Evolutionary conservation across 1,140 invertebrate genomes (phyloP), one percentile per base, ranked within the genome.

Genomic region (Oncopeltus fasciatus): DNA sequence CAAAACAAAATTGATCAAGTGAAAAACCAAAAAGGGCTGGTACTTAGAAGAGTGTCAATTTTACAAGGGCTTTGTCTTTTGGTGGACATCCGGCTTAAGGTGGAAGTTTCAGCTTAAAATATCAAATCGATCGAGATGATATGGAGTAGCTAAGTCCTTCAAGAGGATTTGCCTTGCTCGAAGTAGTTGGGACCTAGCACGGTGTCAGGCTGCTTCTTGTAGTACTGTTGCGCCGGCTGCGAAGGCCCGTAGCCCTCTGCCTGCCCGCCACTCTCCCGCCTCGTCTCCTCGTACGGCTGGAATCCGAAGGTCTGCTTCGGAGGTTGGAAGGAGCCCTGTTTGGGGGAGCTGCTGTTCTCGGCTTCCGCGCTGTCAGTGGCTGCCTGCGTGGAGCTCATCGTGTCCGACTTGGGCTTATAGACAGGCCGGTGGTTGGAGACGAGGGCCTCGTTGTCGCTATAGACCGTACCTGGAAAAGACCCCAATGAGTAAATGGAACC

Each of bases 251-350:
- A 21, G 14, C 33, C 26, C 1, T 18, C 31, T 20, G 44, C 20
- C 2, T 58, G 14, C 2, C 5, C n/a, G 29, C 33, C 57, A 14
- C 20, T 24, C 2, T 53, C 49, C 24, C 24, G 21, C 8, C 5
- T 1, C 20, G 20, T 53, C 20, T 53, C 49, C 26, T 53, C 49
- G 44, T 60, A 60, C 1, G 59, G 59, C 9, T n/a, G 21, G 28
- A 60, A 60, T 1, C 59, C 59, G 21, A 49, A 60, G 12, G 59
- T 60, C 26, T 60, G 59, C 18, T 60, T 60, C 2, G 59, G 59
- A 2, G 59, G 33, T 20, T 60, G 38, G 44, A 60, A 60, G 16
- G 49, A 53, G 2, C 49, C 49, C 26, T 53, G 49, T 9, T 46
- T 4, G 44, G 44, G 8, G 44, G 18, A n/a, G 18, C 21, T 20